Base-by-base conservation (phyloP, 2,113 vertebrate species). In the Rhea pennata region DNA sequence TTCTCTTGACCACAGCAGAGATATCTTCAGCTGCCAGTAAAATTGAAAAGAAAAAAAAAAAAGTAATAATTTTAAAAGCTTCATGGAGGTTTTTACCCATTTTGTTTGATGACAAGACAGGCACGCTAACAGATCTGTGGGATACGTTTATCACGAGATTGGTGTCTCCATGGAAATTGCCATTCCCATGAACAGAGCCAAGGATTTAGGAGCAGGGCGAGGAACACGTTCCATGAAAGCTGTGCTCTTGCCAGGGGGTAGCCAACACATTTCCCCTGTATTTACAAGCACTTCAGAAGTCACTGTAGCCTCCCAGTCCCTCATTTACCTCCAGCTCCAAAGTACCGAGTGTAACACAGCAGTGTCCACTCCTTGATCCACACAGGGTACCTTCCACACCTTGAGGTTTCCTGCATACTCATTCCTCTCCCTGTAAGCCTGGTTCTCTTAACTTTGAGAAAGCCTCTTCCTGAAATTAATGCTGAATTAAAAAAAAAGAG, bases 181-280 rank as follows among this genome's bases (percentile, higher is more conserved):
- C 69, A 44, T 42, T 0, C 0, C 16, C 15, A 24, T 36, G 15
- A 44, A 65, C 9, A 40, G 39, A 79, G 15, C 48, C 33, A 79
- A 16, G 7, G 51, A 51, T 5, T 23, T 1, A 10, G 54, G 40
- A 61, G 48, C 16, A 51, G 2, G 36, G 5, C 12, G 16, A 62
- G 27, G 36, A 59, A 48, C 3, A 6, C 1, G 19, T 10, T 36
- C 44, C 65, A 65, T 24, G 44, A 83, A 87, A 72, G 36, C 59
- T 0, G 0, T 50, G 26, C 26, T 69, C 54, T 88, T 3, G 4
- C 64, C 7, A 17, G 73, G 58, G 5, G 54, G 31, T 24, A 44
- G 36, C 59, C 0, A 19, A 53, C 33, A 15, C 16, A 51, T 7
- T 27, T 0, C 8, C 20, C 23, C 24, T 42, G 42, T 26, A 12